Conservation (phyloP, 2,888 invertebrate species). For the Rhamnusium bicolor region DNA sequence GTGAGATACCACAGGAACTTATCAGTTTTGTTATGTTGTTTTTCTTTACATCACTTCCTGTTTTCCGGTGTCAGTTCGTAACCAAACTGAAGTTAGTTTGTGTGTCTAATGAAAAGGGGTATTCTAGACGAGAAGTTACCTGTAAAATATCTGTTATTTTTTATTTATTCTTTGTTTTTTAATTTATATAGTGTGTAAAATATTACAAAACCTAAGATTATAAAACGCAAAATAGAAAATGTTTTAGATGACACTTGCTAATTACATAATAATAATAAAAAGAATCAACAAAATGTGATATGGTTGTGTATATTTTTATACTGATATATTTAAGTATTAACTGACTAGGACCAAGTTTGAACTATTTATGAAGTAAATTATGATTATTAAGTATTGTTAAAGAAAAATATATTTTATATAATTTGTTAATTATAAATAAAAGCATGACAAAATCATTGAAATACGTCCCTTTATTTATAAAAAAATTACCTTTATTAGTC, state of each 20-base stretch:
- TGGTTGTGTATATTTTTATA: constrained; percentile 40
- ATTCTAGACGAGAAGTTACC: neutral
- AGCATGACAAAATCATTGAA: neutral
- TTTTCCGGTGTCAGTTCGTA: neutral
- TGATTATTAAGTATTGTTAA: constrained; percentile 34
- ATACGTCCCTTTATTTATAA: neutral
- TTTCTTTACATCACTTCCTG: neutral
- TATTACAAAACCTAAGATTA: neutral
- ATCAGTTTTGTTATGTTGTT: neutral
- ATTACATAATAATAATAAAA: no score
- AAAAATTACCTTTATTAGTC: neutral
- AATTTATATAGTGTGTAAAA: constrained; percentile 13
- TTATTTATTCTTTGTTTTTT: neutral
- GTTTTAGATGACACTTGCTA: no score
- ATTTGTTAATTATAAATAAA: constrained; percentile 26
- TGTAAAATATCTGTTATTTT: neutral
- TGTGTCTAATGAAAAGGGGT: neutral
- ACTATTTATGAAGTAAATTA: constrained; percentile 40
- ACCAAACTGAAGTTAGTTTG: neutral
- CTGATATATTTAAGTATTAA: constrained; percentile 44
- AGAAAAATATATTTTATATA: constrained; percentile 34
- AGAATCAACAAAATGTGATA: constrained; percentile 37
- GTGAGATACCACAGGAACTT: neutral
- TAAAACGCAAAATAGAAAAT: neutral
- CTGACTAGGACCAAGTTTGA: constrained; percentile 37